Conservation (phyloP, 2,888 invertebrate genomes). For the Cyaniris semiargus region DNA sequence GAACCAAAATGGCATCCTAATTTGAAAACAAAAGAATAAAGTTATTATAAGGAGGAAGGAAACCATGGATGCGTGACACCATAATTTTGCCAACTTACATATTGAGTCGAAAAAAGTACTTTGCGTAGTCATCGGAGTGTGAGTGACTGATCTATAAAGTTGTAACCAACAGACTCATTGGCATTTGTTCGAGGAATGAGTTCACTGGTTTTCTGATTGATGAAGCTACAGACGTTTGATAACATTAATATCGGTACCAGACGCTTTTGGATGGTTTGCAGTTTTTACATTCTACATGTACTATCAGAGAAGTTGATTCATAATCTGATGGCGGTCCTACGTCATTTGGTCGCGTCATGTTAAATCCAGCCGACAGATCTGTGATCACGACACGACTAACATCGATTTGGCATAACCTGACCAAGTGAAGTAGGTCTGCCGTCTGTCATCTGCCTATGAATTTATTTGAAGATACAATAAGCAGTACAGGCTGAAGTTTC, state of each 20-base stretch:
- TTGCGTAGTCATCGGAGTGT: slow-evolving; percentile 53
- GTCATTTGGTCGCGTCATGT: no score
- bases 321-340: no score
- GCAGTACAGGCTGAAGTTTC: no score
- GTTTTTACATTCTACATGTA: background rate
- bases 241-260: slow-evolving; percentile 45
- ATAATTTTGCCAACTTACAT: slow-evolving; percentile 20
- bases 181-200: slow-evolving; percentile 68
- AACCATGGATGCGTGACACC: slow-evolving; percentile 15
- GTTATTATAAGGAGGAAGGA: slow-evolving; percentile 1
- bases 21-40: slow-evolving; percentile 6
- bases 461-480: no score
- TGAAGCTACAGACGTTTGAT: slow-evolving; percentile 54
- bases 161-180: slow-evolving; percentile 65
- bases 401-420: no score
- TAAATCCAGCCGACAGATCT: no score
- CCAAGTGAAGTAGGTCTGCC: no score
- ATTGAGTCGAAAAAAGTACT: slow-evolving; percentile 31
- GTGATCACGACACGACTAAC: no score
- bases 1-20: background rate
- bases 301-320: no score
- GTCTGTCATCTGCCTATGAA: no score
- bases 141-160: slow-evolving; percentile 77
- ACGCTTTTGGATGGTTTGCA: slow-evolving; percentile 39
- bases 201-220: slow-evolving; percentile 73